Evolutionary conservation across 2,797 vertebrate genomes (phyloP), one percentile per base, ranked within the genome.

Genomic region (Myotis findleyi): DNA sequence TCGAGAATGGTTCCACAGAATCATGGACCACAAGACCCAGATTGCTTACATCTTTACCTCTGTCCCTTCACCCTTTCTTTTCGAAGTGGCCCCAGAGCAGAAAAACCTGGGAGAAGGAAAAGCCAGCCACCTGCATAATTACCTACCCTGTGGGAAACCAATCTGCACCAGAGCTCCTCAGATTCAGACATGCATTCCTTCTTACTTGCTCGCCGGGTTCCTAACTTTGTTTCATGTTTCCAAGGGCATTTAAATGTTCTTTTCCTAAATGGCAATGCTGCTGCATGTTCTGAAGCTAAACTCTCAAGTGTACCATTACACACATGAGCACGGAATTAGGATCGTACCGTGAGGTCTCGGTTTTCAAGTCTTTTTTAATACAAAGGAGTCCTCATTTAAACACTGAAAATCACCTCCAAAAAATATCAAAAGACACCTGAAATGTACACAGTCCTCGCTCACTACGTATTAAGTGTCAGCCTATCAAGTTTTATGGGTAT

Each of bases 321-420:
- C 64, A 27, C 64, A 90, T 7, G 68, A 49, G 94, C 81, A 25
- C 41, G 82, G 86, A 86, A 68, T 87, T 75, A 91, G 83, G 64
- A 76, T 62, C 14, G 55, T 49, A 76, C 92, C 27, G 0, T 75
- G 47, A 95, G 3, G 44, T 36, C 85, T 91, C 38, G 0, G 57
- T 75, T 96, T 97, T 90, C 95, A 95, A 86, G 66, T 93, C 79
- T 91, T 92, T 92, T 44, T 83, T 68, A 47, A 72, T 4, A 82
- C 20, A 92, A 87, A 83, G 72, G 82, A 90, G 38, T 86, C 89
- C 93, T 80, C 25, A 30, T 59, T 94, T 94, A 69, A 92, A 93
- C 68, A 93, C 75, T 49, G 17, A 90, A 75, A 68, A 93, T 90
- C 73, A 80, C 87, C 49, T 38, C 82, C 89, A 81, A 36, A 59